Evolutionary conservation across 2,888 invertebrate species (phyloP), one percentile per base, ranked within the genome.

Genomic region (Plebejus anna): DNA sequence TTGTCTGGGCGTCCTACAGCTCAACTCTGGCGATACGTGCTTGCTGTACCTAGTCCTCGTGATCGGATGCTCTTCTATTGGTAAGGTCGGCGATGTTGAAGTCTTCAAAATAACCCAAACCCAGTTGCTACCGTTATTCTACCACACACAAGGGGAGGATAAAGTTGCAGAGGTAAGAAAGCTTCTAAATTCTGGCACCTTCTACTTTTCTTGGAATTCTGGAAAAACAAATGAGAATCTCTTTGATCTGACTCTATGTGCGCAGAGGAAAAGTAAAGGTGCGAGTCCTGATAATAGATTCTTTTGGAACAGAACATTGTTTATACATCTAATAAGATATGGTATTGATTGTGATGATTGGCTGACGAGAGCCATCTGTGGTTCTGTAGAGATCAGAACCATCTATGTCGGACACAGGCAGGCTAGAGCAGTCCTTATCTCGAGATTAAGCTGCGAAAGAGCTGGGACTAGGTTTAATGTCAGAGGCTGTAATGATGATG

Each of bases 401-500:
- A 97, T 99, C n/a, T 99, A 99, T 92, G 98, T 98, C 75, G 99
- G 99, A 0, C 97, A 98, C 82, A 95, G 97, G 76, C 98, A 98
- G 90, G 99, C 99, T 3, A 95, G 97, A 82, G 98, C 99, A 4
- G 98, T 98, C n/a, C 96, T 99, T 38, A 96, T 99, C 79, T 99
- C 99, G 0, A 95, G 99, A 78, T 95, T 99, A 51, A 99, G 99
- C 87, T 99, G 98, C 91, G 99, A 99, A 92, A 95, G 99, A 82
- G 99, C 99, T 77, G 99, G 99, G 47, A 99, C 99, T 38, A 95
- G 97, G 81, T 99, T 99, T 88, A 99, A 99, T 94, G 99, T 99
- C 0, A 95, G 99, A 81, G 99, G 99, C n/a, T 98, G 97, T 80
- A 99, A 99, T 91, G 99, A 99, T 92, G 98, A 99, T 88, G 99